Percentiles rank a stretch among this genome's conserved stretches.
Evolutionary conservation across 2,888 invertebrate genomes (phyloP).

Genomic region (Phalera bucephala): DNA sequence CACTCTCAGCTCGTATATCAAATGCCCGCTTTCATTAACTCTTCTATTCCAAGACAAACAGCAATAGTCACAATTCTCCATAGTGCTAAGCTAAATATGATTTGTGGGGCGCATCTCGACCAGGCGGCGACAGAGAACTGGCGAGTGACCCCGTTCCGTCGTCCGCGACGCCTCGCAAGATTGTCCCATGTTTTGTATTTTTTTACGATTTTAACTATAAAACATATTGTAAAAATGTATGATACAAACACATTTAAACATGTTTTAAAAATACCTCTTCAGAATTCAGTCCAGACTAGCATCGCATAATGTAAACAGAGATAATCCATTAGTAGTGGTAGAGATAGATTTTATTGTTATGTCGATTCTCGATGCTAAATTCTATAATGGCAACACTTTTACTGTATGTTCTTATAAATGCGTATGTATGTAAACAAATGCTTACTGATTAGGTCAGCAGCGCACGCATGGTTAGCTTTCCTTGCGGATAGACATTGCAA

Average conservation of each 20-base stretch:
- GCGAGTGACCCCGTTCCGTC: slow-evolving; percentile 63
- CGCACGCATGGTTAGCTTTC: no score
- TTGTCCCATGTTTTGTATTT: slow-evolving; percentile 24
- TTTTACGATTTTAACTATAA: slow-evolving; percentile 17
- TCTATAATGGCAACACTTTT: background rate
- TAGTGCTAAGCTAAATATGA: slow-evolving; percentile 70
- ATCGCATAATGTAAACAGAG: background rate
- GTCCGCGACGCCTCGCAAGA: slow-evolving; percentile 35
- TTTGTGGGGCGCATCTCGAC: slow-evolving; percentile 68
- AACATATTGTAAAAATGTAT: background rate
- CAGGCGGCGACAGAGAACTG: slow-evolving; percentile 53
- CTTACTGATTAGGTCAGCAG: background rate
- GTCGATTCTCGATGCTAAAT: background rate
- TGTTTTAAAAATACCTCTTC: slow-evolving; percentile 1
- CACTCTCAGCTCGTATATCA: slow-evolving; percentile 51
- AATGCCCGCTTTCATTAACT: slow-evolving; percentile 58
- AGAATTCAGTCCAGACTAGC: background rate
- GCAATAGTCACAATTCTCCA: slow-evolving; percentile 63
- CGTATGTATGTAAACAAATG: background rate
- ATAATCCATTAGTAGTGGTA: background rate
- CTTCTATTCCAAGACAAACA: slow-evolving; percentile 66
- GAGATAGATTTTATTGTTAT: background rate
- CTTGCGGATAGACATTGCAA: no score
- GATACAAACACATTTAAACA: background rate
- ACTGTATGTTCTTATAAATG: background rate